Evolutionary conservation across 92 coral and sea anemone genomes (phyloP).

Genomic region (Anthopleura xanthogrammica): DNA sequence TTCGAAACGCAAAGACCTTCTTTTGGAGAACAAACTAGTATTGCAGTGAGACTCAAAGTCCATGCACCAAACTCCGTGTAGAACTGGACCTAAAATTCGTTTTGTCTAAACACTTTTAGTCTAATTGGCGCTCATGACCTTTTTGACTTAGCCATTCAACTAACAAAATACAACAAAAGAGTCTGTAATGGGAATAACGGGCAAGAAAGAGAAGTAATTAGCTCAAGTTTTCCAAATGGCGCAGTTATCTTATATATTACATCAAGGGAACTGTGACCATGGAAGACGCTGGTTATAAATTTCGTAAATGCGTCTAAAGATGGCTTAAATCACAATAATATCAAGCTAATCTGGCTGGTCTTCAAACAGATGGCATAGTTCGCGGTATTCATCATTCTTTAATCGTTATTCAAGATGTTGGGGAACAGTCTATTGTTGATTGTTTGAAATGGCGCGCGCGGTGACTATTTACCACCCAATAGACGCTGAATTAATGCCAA

Average conservation of each 20-base stretch:
- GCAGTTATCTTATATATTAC: too few relatives aligned
- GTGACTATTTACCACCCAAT: conserved; percentile 12
- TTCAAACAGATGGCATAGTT: neutral
- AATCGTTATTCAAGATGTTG: conserved; percentile 11
- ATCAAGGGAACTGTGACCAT: neutral
- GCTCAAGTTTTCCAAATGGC: too few relatives aligned
- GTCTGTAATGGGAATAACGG: neutral
- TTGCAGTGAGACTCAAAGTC: neutral
- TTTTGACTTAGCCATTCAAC: neutral
- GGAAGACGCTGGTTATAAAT: neutral
- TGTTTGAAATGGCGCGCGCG: conserved; percentile 26
- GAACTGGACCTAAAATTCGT: neutral
- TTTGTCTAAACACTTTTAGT: neutral
- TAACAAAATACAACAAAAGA: neutral
- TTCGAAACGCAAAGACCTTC: too few relatives aligned
- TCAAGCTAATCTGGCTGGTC: conserved; percentile 1
- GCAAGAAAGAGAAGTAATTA: neutral
- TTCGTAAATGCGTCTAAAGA: neutral
- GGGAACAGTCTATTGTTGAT: conserved; percentile 2
- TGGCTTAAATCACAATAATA: neutral
- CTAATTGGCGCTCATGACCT: neutral
- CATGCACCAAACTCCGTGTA: neutral
- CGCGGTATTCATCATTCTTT: neutral
- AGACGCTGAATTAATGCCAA: conserved; percentile 19
- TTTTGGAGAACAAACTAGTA: too few relatives aligned